phyloP scores from a whole-genome alignment of 30 jellyfish, hydroid and myxozoan species.

The Cassiopea andromeda region DNA sequence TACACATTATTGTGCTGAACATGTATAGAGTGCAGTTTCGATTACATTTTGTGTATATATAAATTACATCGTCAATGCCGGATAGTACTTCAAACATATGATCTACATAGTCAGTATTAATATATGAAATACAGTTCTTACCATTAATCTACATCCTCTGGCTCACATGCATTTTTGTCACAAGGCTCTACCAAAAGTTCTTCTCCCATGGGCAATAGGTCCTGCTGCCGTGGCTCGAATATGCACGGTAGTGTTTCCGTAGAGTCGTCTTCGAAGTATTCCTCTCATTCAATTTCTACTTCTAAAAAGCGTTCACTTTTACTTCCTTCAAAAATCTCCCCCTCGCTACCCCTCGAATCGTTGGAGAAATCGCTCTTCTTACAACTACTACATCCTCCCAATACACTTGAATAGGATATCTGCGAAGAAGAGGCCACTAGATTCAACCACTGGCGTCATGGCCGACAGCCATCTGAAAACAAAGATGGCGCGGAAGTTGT shows the following conservation, averaged over 20 bases:
- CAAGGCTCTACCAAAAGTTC: background rate
- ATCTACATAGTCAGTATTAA: background rate
- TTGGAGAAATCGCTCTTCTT: slow-evolving; percentile 9
- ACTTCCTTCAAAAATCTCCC: slow-evolving; percentile 13
- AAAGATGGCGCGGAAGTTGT: slow-evolving; percentile 5
- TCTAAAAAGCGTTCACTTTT: slow-evolving; percentile 12
- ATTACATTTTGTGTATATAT: background rate
- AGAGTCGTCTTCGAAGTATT: background rate
- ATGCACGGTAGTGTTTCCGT: slow-evolving; percentile 16
- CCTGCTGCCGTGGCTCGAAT: slow-evolving; percentile 14
- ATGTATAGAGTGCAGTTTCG: background rate
- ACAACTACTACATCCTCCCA: background rate
- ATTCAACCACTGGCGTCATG: slow-evolving; percentile 17
- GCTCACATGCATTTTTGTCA: background rate
- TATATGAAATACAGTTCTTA: background rate
- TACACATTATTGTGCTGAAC: background rate
- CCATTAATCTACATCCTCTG: background rate
- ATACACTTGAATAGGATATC: background rate
- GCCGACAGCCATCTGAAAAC: slow-evolving; percentile 1
- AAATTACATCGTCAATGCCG: background rate
- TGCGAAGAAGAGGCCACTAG: background rate
- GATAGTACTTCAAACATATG: background rate
- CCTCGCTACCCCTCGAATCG: slow-evolving; percentile 2
- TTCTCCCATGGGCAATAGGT: background rate
- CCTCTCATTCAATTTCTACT: slow-evolving; percentile 17